Percentiles rank a stretch among this genome's conserved stretches.
Evolutionary conservation across 2,888 invertebrate genomes (phyloP).

Genomic region (Cheilosia scutellata): DNA sequence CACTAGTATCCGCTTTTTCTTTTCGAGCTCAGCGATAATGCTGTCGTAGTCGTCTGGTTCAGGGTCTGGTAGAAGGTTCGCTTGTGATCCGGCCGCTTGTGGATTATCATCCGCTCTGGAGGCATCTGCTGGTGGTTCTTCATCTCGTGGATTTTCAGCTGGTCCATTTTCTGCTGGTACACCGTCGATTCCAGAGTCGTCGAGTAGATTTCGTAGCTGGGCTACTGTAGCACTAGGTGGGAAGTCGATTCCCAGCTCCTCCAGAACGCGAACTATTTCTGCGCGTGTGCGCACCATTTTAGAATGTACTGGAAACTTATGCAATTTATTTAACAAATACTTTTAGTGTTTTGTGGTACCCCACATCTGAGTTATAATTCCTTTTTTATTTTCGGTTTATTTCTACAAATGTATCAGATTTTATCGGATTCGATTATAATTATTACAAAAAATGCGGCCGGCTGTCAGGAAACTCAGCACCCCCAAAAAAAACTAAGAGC

Average conservation of each 20-base stretch:
- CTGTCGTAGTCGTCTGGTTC: neutral
- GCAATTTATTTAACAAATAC: too few species aligned
- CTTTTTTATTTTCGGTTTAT: too few species aligned
- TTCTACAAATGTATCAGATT: too few species aligned
- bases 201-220: conserved; percentile 1
- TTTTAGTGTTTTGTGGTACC: too few species aligned
- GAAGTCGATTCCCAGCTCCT: neutral
- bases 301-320: too few species aligned
- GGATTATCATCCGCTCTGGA: neutral
- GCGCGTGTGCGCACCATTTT: conserved; percentile 6
- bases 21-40: conserved; percentile 3
- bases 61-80: neutral
- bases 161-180: neutral
- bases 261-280: neutral
- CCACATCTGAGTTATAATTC: too few species aligned
- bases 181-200: neutral
- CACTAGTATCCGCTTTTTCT: neutral
- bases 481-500: too few species aligned
- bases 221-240: neutral
- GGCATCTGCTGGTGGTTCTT: neutral
- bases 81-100: neutral
- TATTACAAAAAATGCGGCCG: too few species aligned
- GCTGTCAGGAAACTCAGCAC: too few species aligned
- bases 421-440: too few species aligned
- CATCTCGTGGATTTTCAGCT: neutral